Percentiles rank a stretch among this genome's conserved stretches.
Evolutionary conservation across 1,140 invertebrate species (phyloP).

Genomic region (Drosophila kanapiae): DNA sequence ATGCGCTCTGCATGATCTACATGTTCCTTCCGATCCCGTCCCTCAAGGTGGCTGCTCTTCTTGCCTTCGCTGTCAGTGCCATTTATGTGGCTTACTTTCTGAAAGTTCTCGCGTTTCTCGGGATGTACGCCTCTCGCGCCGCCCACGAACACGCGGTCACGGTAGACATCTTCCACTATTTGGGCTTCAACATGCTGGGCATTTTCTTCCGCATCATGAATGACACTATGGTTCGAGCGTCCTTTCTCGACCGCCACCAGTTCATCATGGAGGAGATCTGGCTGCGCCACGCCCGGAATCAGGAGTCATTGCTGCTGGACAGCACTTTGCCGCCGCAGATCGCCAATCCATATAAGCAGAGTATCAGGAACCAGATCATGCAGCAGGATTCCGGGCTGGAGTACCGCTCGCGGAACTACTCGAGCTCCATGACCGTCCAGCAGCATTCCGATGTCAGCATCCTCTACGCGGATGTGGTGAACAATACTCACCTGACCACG

Average conservation of each 20-base stretch:
- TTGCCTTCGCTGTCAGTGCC: conserved; percentile 88
- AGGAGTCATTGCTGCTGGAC: conserved; percentile 93
- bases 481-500: conserved; percentile 96
- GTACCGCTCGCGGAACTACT: background rate
- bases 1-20: conserved; percentile 90
- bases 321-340: conserved; percentile 95
- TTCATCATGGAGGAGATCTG: conserved; percentile 93
- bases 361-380: conserved; percentile 89
- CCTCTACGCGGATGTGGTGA: conserved; percentile 98
- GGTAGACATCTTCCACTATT: conserved; percentile 89
- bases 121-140: background rate
- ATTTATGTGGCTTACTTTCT: conserved; percentile 88
- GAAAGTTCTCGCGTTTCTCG: conserved; percentile 86
- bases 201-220: conserved; percentile 94
- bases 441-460: conserved; percentile 95
- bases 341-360: conserved; percentile 91
- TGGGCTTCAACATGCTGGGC: conserved; percentile 92
- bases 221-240: conserved; percentile 93
- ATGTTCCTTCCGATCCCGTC: conserved; percentile 91
- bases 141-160: conserved; percentile 53
- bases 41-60: conserved; percentile 87
- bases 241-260: conserved; percentile 93
- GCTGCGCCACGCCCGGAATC: conserved; percentile 92
- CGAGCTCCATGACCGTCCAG: conserved; percentile 93
- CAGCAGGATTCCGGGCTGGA: conserved; percentile 84